A percentile compares a stretch with the other conserved stretches of the same genome.
These are phyloP conservation scores for Hydrotaea diabolus DNA, from an alignment of 2,888 invertebrate genomes.

Conservation along the genomic window DNA sequence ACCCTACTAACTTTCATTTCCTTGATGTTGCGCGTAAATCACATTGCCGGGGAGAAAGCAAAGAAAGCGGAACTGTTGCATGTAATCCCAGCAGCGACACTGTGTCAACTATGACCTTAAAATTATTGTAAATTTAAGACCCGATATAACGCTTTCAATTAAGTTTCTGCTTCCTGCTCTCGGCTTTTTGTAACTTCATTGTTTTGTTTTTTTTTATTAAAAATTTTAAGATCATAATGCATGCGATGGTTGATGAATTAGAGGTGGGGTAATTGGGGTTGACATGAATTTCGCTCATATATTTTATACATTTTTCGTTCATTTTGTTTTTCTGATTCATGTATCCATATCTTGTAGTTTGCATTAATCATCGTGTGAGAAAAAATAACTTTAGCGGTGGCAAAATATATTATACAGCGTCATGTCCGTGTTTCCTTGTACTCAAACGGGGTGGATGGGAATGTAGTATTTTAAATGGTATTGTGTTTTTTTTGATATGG, in stretches of 20 bases:
- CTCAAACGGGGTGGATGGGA: background rate
- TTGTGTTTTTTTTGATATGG: background rate
- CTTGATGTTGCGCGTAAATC: conserved; percentile 38
- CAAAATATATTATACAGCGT: background rate
- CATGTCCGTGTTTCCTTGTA: background rate
- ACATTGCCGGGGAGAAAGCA: conserved; percentile 30
- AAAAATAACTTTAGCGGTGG: background rate
- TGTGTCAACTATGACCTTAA: conserved; percentile 11
- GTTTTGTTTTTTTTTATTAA: conserved; percentile 33
- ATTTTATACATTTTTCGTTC: background rate
- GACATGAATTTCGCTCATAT: conserved; percentile 35
- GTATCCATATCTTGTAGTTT: background rate
- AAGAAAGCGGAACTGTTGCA: conserved; percentile 53
- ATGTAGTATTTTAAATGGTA: background rate
- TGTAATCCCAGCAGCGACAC: conserved; percentile 12
- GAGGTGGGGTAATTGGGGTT: conserved; percentile 16
- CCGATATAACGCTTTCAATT: conserved; percentile 38
- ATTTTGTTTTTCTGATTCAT: conserved; percentile 34
- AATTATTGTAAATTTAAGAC: conserved; percentile 31
- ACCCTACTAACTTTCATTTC: conserved; percentile 22
- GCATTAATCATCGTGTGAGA: conserved; percentile 23
- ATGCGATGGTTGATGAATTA: too few species aligned
- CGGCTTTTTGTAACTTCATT: too few species aligned
- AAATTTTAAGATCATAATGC: conserved; percentile 49
- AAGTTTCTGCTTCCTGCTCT: conserved; percentile 20